Conservation (phyloP, 2,888 invertebrate species). For the Dynastes maya region DNA sequence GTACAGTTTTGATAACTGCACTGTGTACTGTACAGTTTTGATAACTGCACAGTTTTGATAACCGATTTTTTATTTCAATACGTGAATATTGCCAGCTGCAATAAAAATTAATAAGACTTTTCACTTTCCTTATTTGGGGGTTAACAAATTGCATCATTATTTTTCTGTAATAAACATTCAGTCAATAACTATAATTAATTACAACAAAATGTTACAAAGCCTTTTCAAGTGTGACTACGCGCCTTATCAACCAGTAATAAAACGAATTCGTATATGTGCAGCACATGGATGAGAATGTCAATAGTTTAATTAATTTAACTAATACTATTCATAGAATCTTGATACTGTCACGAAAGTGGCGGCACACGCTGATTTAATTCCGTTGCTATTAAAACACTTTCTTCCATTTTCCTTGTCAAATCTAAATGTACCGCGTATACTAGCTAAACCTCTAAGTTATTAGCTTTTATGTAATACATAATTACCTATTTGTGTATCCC, state of each 20-base stretch:
- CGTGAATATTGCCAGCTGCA: no score
- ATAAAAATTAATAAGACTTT: no score
- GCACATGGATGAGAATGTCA: not conserved
- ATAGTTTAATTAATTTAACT: not conserved
- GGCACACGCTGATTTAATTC: not conserved
- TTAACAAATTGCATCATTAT: not conserved
- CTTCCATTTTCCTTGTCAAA: not conserved
- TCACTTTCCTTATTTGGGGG: no score
- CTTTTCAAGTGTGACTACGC: not conserved
- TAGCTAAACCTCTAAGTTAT: not conserved
- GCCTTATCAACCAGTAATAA: not conserved
- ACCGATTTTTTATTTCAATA: no score
- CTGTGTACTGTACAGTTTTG: no score
- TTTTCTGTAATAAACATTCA: not conserved
- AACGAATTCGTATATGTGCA: not conserved
- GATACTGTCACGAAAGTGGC: not conserved
- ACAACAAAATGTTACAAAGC: not conserved
- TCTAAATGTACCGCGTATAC: not conserved
- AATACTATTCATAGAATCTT: not conserved
- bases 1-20: no score
- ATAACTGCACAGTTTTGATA: no score
- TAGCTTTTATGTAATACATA: not conserved
- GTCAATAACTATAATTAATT: not conserved
- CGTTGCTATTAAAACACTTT: not conserved
- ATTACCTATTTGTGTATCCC: not conserved